Base-by-base conservation (phyloP, 2,888 invertebrate species). In the Taenaris catops region DNA sequence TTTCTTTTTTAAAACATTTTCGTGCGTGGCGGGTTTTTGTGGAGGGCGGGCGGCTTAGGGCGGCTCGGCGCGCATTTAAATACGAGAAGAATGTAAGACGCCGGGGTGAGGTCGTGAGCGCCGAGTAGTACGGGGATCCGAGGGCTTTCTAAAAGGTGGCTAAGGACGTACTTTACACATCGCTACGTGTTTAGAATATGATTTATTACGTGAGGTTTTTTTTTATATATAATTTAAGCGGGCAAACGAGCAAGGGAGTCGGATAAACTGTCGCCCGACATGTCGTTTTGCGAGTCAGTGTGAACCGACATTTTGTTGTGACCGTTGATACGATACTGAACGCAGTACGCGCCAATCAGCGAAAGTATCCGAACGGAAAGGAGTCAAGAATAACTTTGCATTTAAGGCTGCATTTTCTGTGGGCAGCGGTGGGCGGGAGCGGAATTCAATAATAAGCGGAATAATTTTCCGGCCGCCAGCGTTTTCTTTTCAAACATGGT, bases 211-310 rank as follows among this genome's bases (percentile, higher is more conserved):
- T n/a, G n/a, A n/a, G n/a, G n/a, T n/a, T n/a, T n/a, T n/a, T n/a
- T n/a, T n/a, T n/a, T n/a, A n/a, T n/a, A n/a, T n/a, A n/a, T n/a
- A n/a, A n/a, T n/a, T n/a, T n/a, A n/a, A n/a, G n/a, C n/a, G n/a
- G n/a, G n/a, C n/a, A n/a, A n/a, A n/a, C n/a, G n/a, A n/a, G n/a
- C n/a, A n/a, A n/a, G n/a, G 6, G 50, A 61, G 27, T 42, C 48
- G 27, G 70, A 70, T 52, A 81, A 51, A 49, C 83, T 83, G 57
- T 83, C 84, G 14, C 65, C 70, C 18, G 80, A 76, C 57, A 81
- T 74, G 37, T 66, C 46, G 28, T 18, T 17, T n/a, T 8, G 18
- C 4, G 26, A 35, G 31, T 41, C 45, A 14, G 38, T 26, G 25
- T 25, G 20, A 25, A 26, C 32, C 34, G 33, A 33, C 40, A 44